Conservation (phyloP, 64 coral and sea anemone genomes). For the Platygyra sinensis region DNA sequence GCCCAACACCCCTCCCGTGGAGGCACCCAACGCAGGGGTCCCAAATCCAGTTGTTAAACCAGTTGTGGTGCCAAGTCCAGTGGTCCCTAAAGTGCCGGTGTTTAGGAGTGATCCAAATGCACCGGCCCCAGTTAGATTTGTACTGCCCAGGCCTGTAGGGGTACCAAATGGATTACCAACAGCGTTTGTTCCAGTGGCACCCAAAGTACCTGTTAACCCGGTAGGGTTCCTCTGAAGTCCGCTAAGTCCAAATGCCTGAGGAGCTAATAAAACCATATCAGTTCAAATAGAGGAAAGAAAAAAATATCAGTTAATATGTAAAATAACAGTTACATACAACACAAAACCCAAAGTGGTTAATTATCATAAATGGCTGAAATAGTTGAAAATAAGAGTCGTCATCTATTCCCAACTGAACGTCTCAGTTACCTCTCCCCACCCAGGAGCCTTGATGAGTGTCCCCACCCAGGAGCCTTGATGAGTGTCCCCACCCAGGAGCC, state of each 20-base stretch:
- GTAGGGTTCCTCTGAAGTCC: neutral
- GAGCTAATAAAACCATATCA: neutral
- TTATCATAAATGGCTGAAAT: too few species aligned
- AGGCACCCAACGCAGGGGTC: neutral
- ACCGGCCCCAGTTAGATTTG: conserved; percentile 2
- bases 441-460: too few species aligned
- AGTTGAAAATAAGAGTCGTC: too few species aligned
- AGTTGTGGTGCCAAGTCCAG: conserved; percentile 18
- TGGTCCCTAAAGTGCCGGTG: conserved; percentile 28
- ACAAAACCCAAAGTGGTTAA: too few species aligned
- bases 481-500: too few species aligned
- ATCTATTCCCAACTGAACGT: too few species aligned
- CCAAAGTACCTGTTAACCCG: neutral
- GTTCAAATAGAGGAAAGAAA: neutral
- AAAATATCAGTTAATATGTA: neutral
- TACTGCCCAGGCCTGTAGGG: neutral
- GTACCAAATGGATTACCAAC: neutral
- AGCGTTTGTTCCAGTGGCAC: neutral
- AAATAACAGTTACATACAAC: neutral
- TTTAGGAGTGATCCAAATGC: conserved; percentile 2
- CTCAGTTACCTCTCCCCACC: too few species aligned
- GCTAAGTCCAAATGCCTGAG: neutral
- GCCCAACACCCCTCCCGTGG: neutral
- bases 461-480: too few species aligned
- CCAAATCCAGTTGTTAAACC: conserved; percentile 23